phyloP scores from a whole-genome alignment of 2,888 invertebrate species.

The Idaea straminata region DNA sequence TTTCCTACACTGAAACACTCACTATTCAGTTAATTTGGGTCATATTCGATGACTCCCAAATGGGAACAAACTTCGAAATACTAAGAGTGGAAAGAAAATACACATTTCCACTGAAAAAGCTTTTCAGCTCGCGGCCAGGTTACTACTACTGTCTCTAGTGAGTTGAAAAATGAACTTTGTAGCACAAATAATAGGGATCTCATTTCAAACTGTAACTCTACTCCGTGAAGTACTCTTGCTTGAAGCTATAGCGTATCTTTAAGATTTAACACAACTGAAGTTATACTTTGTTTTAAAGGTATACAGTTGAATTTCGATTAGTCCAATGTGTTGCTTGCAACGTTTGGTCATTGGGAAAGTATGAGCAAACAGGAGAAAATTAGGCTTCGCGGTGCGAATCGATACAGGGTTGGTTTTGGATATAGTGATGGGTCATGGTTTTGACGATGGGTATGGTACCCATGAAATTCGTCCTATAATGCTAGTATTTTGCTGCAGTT shows the following conservation, averaged over 20 bases:
- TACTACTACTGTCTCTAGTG: slow-evolving; percentile 4
- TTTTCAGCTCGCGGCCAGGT: slow-evolving; percentile 3
- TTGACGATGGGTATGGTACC: slow-evolving; percentile 6
- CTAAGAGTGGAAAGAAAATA: slow-evolving; percentile 4
- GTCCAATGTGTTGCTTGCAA: neutral
- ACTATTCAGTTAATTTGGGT: slow-evolving; percentile 3
- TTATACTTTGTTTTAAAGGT: neutral
- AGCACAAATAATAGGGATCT: slow-evolving; percentile 3
- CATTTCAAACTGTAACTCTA: neutral
- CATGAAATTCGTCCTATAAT: too few species aligned
- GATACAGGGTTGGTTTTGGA: slow-evolving; percentile 57
- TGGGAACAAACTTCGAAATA: neutral
- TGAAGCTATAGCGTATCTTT: neutral
- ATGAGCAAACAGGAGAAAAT: slow-evolving; percentile 60
- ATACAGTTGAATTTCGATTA: slow-evolving; percentile 8
- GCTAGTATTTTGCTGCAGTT: too few species aligned
- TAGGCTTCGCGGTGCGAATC: slow-evolving; percentile 63
- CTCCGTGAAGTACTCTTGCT: neutral
- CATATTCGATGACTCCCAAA: neutral
- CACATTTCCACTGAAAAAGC: slow-evolving; percentile 8
- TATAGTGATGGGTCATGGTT: slow-evolving; percentile 37
- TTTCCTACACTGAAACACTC: neutral
- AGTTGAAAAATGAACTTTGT: slow-evolving; percentile 10
- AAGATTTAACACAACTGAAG: neutral
- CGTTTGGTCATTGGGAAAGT: slow-evolving; percentile 14